These are phyloP conservation scores for Ophonus ardosiacus DNA, from an alignment of 2,888 invertebrate species.

Conservation along the genomic window DNA sequence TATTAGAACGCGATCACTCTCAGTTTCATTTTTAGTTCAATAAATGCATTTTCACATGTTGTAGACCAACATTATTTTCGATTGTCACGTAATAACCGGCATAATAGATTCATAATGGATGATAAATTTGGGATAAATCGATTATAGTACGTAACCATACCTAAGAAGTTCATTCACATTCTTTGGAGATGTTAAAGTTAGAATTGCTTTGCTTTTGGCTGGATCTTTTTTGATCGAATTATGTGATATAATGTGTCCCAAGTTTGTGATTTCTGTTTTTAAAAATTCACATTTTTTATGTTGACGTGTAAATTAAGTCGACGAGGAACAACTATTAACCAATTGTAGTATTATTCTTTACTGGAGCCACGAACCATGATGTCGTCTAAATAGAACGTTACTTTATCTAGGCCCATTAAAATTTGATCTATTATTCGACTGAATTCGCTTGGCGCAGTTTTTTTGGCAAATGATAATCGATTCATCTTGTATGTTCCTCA, in stretches of 20 bases:
- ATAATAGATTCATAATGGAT: conserved; percentile 10
- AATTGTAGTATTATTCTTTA: conserved; percentile 55
- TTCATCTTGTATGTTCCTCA: conserved; percentile 67
- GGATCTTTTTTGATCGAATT: neutral
- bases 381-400: conserved; percentile 65
- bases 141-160: neutral
- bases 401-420: conserved; percentile 62
- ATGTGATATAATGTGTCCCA: neutral
- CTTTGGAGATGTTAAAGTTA: conserved; percentile 11
- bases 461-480: too few relatives aligned
- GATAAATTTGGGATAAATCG: conserved; percentile 23
- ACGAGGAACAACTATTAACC: conserved; percentile 23
- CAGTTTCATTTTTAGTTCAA: conserved; percentile 44
- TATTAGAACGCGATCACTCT: conserved; percentile 41
- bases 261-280: neutral
- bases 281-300: conserved; percentile 16
- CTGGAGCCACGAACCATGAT: conserved; percentile 64
- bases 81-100: conserved; percentile 2
- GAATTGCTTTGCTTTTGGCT: neutral
- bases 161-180: too few relatives aligned
- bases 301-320: conserved; percentile 14
- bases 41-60: conserved; percentile 36
- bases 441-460: conserved; percentile 65
- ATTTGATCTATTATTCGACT: conserved; percentile 63
- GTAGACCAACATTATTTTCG: conserved; percentile 33